Evolutionary conservation across 1,140 invertebrate species (phyloP).

Genomic region (Centruroides sculpturatus): DNA sequence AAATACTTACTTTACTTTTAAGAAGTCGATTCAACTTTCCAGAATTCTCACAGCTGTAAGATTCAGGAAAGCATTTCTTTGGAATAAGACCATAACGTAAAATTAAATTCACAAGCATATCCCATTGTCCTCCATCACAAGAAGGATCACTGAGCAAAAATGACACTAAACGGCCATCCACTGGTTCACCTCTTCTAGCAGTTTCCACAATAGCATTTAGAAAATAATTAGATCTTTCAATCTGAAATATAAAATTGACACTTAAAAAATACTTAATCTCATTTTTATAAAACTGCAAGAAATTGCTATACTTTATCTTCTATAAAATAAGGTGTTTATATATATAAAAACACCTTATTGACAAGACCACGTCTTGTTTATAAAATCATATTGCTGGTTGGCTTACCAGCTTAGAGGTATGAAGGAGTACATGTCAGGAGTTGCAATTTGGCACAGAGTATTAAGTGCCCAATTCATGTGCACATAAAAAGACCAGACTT

Average conservation of each 20-base stretch:
- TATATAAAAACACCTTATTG: too few species aligned
- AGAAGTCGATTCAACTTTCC: conserved; percentile 57
- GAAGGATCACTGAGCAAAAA: conserved; percentile 63
- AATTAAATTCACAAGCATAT: conserved; percentile 75
- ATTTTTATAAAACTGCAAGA: too few species aligned
- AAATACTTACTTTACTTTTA: conserved; percentile 50
- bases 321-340: too few species aligned
- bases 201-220: conserved; percentile 64
- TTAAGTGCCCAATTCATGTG: too few species aligned
- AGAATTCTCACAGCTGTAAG: conserved; percentile 56
- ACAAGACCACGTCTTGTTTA: too few species aligned
- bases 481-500: too few species aligned
- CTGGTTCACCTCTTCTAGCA: conserved; percentile 50
- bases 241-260: conserved; percentile 29
- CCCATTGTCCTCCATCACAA: conserved; percentile 80
- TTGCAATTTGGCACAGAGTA: too few species aligned
- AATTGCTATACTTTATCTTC: too few species aligned
- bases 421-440: too few species aligned
- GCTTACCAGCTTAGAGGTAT: too few species aligned
- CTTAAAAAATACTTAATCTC: not conserved
- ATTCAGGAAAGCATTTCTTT: conserved; percentile 70
- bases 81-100: conserved; percentile 75
- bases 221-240: conserved; percentile 73
- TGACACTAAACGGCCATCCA: conserved; percentile 59
- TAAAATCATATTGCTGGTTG: too few species aligned